Base-by-base conservation (phyloP, 2,797 vertebrate genomes). In the Syndactyla subalaris region DNA sequence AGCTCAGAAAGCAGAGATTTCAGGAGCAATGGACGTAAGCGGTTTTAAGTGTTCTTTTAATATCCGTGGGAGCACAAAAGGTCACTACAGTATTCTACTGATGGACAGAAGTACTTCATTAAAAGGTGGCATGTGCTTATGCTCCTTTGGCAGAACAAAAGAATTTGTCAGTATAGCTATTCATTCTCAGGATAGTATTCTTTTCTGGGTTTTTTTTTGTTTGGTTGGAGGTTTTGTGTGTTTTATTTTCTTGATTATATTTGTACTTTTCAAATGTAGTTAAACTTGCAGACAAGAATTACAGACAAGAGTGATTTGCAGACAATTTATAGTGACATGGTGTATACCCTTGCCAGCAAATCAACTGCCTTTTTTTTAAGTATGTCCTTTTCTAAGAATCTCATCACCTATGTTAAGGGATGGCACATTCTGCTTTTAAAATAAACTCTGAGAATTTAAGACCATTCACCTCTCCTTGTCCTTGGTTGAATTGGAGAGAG, bases 391-490 rank as follows among this genome's bases (percentile, higher is more conserved):
- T 96, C 91, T 96, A 89, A 95, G 92, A 75, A 97, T 83, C 84
- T 96, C 94, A 66, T 97, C 96, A 97, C 93, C 96, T 98, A 93
- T 97, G 94, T 88, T 97, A 97, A 94, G 88, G 79, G 86, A 97
- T 97, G 68, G 94, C 95, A 97, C 96, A 96, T 97, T 96, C 87
- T 97, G 92, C 96, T 97, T 97, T 96, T 96, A 89, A 97, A 97
- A 95, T 72, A 86, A 96, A 86, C 95, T 93, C 92, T 77, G 70
- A 88, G 89, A 95, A 97, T 97, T 97, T 96, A 91, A 96, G 96
- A 97, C 97, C 92, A 89, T 93, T 96, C 75, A 96, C 91, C 70
- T 96, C 89, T 97, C 63, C 73, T 75, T 96, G 85, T 95, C 79
- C 87, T 94, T 93, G 70, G 51, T 38, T 97, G 94, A 97, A 97